Evolutionary conservation across 1,140 invertebrate genomes (phyloP).

Genomic region (Apocrypta bakeri): DNA sequence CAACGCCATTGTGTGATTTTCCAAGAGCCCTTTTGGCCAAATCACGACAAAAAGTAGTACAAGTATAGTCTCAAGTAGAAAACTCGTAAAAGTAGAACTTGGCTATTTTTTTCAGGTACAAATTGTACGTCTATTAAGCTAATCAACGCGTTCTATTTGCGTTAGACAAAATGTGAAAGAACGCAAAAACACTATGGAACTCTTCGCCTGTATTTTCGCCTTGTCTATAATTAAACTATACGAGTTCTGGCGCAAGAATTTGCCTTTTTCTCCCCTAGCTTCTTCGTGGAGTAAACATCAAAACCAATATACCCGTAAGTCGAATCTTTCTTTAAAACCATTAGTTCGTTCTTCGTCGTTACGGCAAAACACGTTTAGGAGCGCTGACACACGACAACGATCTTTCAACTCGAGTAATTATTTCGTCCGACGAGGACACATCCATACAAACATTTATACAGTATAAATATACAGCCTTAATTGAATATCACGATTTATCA

Average conservation of each 20-base stretch:
- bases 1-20: too few species aligned
- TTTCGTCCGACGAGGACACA: background rate
- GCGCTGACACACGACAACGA: background rate
- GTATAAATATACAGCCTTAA: slow-evolving; percentile 46
- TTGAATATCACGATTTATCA: slow-evolving; percentile 64
- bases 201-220: background rate
- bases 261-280: background rate
- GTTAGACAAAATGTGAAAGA: too few species aligned
- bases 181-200: too few species aligned
- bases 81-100: too few species aligned
- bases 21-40: too few species aligned
- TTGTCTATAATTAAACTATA: slow-evolving; percentile 18
- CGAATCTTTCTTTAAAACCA: background rate
- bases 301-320: background rate
- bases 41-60: too few species aligned
- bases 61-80: too few species aligned
- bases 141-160: too few species aligned
- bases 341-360: background rate
- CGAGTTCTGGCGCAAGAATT: background rate
- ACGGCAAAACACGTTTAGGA: background rate
- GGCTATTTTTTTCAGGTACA: too few species aligned
- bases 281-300: background rate
- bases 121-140: too few species aligned
- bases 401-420: background rate
- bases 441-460: slow-evolving; percentile 3